Conservation (phyloP, 2,113 vertebrate species). For the Tyrannus savana region DNA sequence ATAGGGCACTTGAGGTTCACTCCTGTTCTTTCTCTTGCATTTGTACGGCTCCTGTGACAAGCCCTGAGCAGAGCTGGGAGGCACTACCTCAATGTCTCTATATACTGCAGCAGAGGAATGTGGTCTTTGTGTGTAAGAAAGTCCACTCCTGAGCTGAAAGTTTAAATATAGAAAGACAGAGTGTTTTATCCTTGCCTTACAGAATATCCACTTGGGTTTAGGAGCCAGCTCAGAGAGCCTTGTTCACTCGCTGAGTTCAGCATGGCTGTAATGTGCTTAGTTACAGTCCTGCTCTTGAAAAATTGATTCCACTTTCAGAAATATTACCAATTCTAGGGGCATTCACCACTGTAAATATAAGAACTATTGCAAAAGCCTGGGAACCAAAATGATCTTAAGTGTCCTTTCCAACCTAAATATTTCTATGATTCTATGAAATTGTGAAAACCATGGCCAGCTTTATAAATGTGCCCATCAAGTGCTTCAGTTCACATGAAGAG, state of each 20-base stretch:
- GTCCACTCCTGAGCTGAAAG: not conserved
- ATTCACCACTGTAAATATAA: slow-evolving; percentile 6
- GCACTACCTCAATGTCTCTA: not conserved
- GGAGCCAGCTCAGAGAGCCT: slow-evolving; percentile 11
- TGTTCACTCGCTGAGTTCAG: slow-evolving; percentile 46
- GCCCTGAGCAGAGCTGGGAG: not conserved
- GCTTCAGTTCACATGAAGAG: not conserved
- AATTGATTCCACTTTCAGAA: slow-evolving; percentile 47
- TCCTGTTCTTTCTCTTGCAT: not conserved
- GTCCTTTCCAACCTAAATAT: not conserved
- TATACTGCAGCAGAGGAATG: not conserved
- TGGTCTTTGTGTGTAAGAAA: not conserved
- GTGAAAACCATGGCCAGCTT: not conserved
- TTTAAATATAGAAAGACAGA: slow-evolving; percentile 18
- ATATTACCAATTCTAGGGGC: slow-evolving; percentile 17
- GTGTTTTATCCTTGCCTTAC: slow-evolving; percentile 25
- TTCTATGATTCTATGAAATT: not conserved
- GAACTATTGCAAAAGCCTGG: not conserved
- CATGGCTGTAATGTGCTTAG: slow-evolving; percentile 43
- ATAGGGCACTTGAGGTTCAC: not conserved
- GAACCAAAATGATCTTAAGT: not conserved
- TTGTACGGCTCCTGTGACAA: not conserved
- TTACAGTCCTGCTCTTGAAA: slow-evolving; percentile 51
- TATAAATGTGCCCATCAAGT: not conserved
- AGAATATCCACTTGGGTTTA: slow-evolving; percentile 47